phyloP scores from a whole-genome alignment of 2,888 invertebrate species.

The Alentia gelatinosa region DNA sequence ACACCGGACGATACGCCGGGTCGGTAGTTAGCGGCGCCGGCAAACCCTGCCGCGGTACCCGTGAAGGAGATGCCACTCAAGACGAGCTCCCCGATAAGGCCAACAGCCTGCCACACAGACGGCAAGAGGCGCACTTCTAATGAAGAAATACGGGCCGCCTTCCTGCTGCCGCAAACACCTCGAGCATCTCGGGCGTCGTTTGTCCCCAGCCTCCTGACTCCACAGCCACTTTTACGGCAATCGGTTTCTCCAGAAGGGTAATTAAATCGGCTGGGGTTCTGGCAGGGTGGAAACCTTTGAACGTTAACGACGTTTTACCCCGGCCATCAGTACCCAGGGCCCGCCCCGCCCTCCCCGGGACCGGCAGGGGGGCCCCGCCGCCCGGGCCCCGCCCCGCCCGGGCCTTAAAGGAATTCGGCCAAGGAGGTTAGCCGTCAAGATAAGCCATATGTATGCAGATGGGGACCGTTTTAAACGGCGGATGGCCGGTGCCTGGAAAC shows the following conservation, averaged over 20 bases:
- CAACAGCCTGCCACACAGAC: no score
- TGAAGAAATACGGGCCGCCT: no score
- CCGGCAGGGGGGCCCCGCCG: neutral
- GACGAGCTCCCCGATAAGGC: no score
- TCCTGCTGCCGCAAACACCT: no score
- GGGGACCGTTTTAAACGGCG: neutral
- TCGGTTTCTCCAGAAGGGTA: neutral
- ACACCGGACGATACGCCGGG: no score
- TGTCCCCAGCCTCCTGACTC: neutral
- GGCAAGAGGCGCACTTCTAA: no score
- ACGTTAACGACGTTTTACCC: neutral
- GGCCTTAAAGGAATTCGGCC: neutral
- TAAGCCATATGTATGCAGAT: constrained; percentile 26
- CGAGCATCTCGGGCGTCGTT: no score
- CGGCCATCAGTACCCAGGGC: neutral
- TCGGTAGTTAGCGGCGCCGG: no score
- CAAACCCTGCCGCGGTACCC: no score
- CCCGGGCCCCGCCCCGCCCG: neutral
- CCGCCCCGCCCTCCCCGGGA: neutral
- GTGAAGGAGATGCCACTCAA: no score
- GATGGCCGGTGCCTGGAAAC: neutral
- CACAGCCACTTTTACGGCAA: neutral
- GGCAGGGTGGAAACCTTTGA: neutral
- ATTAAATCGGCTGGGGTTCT: neutral
- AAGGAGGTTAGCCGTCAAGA: neutral